Conservation (phyloP, 2,113 vertebrate species). For the Myrmecobius fasciatus region DNA sequence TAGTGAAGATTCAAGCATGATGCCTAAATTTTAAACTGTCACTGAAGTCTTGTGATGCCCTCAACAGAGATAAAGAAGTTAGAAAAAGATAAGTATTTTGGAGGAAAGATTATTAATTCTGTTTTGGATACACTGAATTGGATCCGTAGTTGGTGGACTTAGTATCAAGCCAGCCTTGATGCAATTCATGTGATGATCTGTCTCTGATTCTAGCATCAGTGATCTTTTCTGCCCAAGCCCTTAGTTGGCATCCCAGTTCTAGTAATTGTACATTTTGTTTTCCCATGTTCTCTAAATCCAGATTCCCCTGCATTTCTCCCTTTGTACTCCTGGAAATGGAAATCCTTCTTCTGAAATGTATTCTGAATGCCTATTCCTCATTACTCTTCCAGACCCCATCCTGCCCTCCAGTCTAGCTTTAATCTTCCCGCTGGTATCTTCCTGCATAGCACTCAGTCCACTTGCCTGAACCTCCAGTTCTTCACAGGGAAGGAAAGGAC, state of each 20-base stretch:
- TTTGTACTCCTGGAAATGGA: neutral
- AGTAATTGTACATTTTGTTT: neutral
- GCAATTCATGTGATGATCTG: neutral
- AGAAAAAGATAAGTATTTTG: neutral
- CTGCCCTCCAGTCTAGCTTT: neutral
- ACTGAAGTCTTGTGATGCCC: neutral
- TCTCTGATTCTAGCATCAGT: neutral
- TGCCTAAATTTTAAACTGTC: neutral
- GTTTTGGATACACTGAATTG: neutral
- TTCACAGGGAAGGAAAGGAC: neutral
- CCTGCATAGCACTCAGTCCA: neutral
- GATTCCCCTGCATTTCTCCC: neutral
- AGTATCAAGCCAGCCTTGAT: neutral
- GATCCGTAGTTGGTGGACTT: neutral
- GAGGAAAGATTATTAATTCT: neutral
- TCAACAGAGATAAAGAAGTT: neutral
- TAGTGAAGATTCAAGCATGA: neutral
- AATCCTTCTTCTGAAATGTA: neutral
- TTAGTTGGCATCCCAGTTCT: neutral
- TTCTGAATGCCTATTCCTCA: neutral
- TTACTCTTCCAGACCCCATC: neutral
- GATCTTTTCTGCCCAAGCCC: neutral
- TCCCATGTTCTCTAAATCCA: neutral
- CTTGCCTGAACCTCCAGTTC: neutral
- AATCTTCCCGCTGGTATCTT: neutral